Evolutionary conservation across 1,140 invertebrate genomes (phyloP), one percentile per base, ranked within the genome.

Genomic region (Thaumatotibia leucotreta): DNA sequence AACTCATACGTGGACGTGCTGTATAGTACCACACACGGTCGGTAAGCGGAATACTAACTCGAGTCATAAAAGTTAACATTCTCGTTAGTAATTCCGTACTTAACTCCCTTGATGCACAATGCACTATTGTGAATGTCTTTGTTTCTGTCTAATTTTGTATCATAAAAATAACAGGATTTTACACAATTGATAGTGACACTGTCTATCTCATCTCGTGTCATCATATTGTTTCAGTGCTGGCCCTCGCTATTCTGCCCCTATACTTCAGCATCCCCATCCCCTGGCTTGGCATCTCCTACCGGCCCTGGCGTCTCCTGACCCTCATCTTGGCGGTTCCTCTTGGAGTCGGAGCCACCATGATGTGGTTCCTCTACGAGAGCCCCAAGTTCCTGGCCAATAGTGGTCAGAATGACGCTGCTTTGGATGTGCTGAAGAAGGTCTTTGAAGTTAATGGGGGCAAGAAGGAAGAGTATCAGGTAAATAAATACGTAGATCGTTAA

Each of bases 221-320:
- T 39, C 50, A 32, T 31, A 35, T 2, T 66, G 0, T 67, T 74
- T 5, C 75, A 82, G 80, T 58, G 9, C 49, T 80, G 17, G 76
- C 80, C 0, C 74, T 66, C 10, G 35, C 76, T 1, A 72, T 83
- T 20, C 64, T 83, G 1, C 73, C 75, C 0, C 73, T 91, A 35
- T 75, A 89, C 4, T 92, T 83, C 68, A 62, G 39, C 11, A 63
- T 83, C 80, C 10, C 69, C 69, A 66, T 82, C 69, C 61, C 82
- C 61, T 32, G 76, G 70, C 6, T 74, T 77, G 24, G 75, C 68
- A 67, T 92, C 89, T 50, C 82, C 69, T 69, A 91, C 83, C 68
- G 91, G 85, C 92, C 92, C 45, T 96, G 95, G 95, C 82, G 94
- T 14, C 83, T 95, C 6, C 95, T 93, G 74, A 78, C 94, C 0